phyloP scores from a whole-genome alignment of 2,888 invertebrate species.

The Lordiphosa andalusiaca region DNA sequence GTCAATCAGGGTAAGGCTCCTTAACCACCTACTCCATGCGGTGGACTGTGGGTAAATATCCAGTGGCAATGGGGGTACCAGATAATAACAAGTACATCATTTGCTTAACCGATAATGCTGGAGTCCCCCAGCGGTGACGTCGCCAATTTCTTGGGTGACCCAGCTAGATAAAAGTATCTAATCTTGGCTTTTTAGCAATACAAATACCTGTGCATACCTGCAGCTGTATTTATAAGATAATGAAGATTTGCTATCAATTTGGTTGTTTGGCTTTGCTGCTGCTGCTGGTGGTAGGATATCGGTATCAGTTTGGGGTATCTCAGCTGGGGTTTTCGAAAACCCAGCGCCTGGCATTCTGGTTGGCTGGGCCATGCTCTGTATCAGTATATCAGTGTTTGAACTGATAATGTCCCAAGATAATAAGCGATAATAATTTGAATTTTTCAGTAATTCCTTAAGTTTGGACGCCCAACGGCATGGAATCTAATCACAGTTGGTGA shows the following conservation, averaged over 20 bases:
- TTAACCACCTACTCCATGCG: slow-evolving; percentile 58
- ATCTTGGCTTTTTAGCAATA: slow-evolving; percentile 76
- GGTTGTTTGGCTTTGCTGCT: slow-evolving; percentile 26
- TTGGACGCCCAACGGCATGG: slow-evolving; percentile 68
- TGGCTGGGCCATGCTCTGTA: slow-evolving; percentile 56
- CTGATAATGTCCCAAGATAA: slow-evolving; percentile 79
- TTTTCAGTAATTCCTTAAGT: slow-evolving; percentile 79
- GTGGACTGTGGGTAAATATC: slow-evolving; percentile 46
- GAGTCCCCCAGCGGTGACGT: slow-evolving; percentile 45
- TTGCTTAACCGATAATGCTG: slow-evolving; percentile 67
- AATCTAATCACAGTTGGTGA: slow-evolving; percentile 79
- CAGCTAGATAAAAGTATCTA: slow-evolving; percentile 79
- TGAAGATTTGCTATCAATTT: slow-evolving; percentile 79
- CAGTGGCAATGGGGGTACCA: slow-evolving; percentile 24
- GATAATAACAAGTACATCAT: slow-evolving; percentile 18
- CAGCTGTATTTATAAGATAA: slow-evolving; percentile 75
- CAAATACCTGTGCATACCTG: slow-evolving; percentile 39
- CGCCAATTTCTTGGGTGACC: slow-evolving; percentile 70
- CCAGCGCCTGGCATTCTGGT: slow-evolving; percentile 23
- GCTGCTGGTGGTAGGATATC: slow-evolving; percentile 63
- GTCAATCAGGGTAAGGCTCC: slow-evolving; percentile 24
- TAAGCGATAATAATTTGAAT: slow-evolving; percentile 80
- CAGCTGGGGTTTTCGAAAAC: slow-evolving; percentile 32
- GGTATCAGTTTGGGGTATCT: slow-evolving; percentile 70
- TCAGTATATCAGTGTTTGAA: slow-evolving; percentile 79